Base-by-base conservation (phyloP, 2,797 vertebrate species). In the Mionectes olivaceus region DNA sequence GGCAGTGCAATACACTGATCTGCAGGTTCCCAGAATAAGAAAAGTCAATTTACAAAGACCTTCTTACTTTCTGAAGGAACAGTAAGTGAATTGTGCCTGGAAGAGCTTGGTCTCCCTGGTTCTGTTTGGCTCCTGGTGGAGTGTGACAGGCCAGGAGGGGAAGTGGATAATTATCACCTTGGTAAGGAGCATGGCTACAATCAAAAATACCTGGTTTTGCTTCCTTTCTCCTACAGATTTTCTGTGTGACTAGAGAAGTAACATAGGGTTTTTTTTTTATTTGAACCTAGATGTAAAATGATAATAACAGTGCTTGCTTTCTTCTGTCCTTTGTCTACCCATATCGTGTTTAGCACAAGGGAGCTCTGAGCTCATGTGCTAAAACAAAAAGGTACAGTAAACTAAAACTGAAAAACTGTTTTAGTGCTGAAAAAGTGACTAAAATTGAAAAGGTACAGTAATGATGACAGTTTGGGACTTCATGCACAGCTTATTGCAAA, bases 21-120 rank as follows among this genome's bases (percentile, higher is more conserved):
- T 94, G 70, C 70, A 79, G 59, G 90, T 74, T 76, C 49, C 55
- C 59, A 77, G 87, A 80, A 73, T 86, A 73, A 86, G 57, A 76
- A 87, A 87, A 77, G 49, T 74, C 56, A 21, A 9, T 91, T 95
- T 86, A 56, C 39, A 61, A 79, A 13, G 44, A 28, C 49, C 39
- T 19, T 88, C 35, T 78, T 64, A 64, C 56, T 60, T 94, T 74
- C 74, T 83, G 60, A 79, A 87, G 77, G 60, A 88, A 19, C 80
- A 87, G 18, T 35, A 37, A 91, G 52, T 81, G 85, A 86, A 64
- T 87, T 0, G 0, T 77, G 74, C 43, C n/a, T 63, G 44, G 90
- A 9, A 23, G 46, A 82, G 61, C 11, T 55, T 70, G 64, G 46
- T 60, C 43, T 76, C 13, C 1, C 17, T 56, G 67, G 9, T 56